Evolutionary conservation across 1,140 invertebrate species (phyloP).

Genomic region (Apolygus lucorum): DNA sequence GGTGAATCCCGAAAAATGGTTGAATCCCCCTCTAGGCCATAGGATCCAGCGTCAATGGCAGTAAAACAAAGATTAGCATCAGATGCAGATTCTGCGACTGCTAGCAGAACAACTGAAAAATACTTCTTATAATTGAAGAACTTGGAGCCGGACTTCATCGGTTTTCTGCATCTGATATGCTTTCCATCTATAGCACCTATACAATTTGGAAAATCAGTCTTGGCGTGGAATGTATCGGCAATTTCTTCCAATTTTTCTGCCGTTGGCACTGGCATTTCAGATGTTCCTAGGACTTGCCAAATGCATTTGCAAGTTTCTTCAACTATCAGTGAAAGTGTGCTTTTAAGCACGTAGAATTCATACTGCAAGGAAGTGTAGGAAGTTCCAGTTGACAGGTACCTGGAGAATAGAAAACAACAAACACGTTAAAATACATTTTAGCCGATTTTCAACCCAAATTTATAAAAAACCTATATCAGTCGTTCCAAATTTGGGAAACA

Average conservation of each 20-base stretch:
- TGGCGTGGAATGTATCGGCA: neutral
- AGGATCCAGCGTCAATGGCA: slow-evolving; percentile 36
- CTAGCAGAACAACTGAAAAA: slow-evolving; percentile 40
- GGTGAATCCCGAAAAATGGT: slow-evolving; percentile 31
- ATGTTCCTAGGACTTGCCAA: neutral
- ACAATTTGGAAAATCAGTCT: slow-evolving; percentile 42
- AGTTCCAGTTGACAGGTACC: neutral
- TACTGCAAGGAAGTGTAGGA: neutral
- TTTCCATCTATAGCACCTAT: slow-evolving; percentile 43
- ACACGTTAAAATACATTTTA: too few relatives aligned
- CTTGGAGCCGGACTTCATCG: slow-evolving; percentile 22
- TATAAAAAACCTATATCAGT: too few relatives aligned
- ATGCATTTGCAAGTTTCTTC: neutral
- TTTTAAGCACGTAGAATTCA: neutral
- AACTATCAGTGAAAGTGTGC: neutral
- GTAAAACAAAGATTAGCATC: slow-evolving; percentile 38
- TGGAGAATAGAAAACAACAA: neutral
- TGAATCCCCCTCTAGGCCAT: slow-evolving; percentile 37
- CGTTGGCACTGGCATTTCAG: neutral
- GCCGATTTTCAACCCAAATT: too few relatives aligned
- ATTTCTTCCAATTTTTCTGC: neutral
- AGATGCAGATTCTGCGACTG: slow-evolving; percentile 39
- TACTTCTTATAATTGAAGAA: slow-evolving; percentile 31
- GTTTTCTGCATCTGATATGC: slow-evolving; percentile 29
- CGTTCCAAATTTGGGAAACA: too few relatives aligned